Evolutionary conservation across 2,113 vertebrate species (phyloP).

Genomic region (Grallaria varia): DNA sequence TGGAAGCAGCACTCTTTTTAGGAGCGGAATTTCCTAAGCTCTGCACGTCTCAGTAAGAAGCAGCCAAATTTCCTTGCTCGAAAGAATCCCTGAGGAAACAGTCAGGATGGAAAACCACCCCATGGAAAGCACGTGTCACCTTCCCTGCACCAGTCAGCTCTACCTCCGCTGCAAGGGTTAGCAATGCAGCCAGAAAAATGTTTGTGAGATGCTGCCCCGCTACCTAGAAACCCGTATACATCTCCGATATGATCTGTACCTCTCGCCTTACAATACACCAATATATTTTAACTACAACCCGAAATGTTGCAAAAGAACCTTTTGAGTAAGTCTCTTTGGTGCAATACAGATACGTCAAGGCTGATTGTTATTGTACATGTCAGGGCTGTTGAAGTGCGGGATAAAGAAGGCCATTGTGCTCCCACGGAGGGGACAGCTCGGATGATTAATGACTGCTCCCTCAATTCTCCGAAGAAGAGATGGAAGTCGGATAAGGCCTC

Average conservation of each 20-base stretch:
- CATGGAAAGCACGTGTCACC: neutral
- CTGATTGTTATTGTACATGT: conserved; percentile 73
- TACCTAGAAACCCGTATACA: conserved; percentile 20
- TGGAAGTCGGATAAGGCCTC: conserved; percentile 70
- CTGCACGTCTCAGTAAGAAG: neutral
- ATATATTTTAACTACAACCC: conserved; percentile 39
- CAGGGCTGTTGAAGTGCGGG: conserved; percentile 62
- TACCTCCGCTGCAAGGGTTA: neutral
- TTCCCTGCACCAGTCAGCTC: neutral
- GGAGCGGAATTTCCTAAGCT: neutral
- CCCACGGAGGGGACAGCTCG: conserved; percentile 58
- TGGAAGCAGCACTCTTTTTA: neutral
- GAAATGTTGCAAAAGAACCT: conserved; percentile 42
- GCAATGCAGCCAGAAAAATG: neutral
- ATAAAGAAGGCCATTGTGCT: conserved; percentile 72
- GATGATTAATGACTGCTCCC: conserved; percentile 73
- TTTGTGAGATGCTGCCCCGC: neutral
- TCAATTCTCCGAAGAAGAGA: conserved; percentile 64
- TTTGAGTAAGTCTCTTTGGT: conserved; percentile 49
- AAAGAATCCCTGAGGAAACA: conserved; percentile 11
- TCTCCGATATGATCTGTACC: conserved; percentile 9
- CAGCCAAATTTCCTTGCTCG: neutral
- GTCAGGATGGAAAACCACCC: neutral
- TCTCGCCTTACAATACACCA: conserved; percentile 26
- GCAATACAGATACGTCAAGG: conserved; percentile 51